Evolutionary conservation across 2,797 vertebrate genomes (phyloP).

Genomic region (Peromyscus attwateri): DNA sequence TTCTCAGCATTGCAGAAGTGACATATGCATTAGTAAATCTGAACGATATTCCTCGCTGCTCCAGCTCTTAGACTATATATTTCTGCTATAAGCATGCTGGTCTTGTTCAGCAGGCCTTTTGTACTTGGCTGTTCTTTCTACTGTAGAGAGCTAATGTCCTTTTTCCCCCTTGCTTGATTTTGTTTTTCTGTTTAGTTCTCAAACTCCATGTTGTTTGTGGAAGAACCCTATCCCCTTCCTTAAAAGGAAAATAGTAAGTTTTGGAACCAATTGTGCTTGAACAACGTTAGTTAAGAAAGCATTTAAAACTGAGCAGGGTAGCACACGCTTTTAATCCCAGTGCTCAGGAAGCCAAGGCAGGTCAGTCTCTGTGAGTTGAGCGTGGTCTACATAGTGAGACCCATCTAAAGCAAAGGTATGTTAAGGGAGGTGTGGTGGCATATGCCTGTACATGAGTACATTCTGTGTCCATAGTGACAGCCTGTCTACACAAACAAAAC

Average conservation of each 20-base stretch:
- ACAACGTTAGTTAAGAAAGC: not conserved
- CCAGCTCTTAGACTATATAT: not conserved
- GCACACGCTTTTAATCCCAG: not conserved
- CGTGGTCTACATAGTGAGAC: not conserved
- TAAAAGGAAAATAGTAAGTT: constrained; percentile 12
- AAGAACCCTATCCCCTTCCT: not conserved
- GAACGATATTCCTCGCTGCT: not conserved
- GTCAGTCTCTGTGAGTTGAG: not conserved
- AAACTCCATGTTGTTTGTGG: not conserved
- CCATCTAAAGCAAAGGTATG: not conserved
- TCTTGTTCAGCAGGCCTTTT: not conserved
- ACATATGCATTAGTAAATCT: not conserved
- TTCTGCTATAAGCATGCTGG: not conserved
- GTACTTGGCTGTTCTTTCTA: not conserved
- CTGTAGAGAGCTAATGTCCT: not conserved
- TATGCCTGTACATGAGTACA: not conserved
- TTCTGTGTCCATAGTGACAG: not conserved
- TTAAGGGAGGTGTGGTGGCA: not conserved
- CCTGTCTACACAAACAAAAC: not conserved
- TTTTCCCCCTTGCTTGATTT: too few relatives aligned
- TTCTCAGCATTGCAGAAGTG: not conserved
- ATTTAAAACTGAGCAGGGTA: not conserved
- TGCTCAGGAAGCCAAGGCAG: not conserved
- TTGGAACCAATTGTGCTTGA: constrained; percentile 14
- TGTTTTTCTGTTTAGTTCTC: not conserved